Conservation (phyloP, 2,888 invertebrate genomes). For the Lathronympha strigana region DNA sequence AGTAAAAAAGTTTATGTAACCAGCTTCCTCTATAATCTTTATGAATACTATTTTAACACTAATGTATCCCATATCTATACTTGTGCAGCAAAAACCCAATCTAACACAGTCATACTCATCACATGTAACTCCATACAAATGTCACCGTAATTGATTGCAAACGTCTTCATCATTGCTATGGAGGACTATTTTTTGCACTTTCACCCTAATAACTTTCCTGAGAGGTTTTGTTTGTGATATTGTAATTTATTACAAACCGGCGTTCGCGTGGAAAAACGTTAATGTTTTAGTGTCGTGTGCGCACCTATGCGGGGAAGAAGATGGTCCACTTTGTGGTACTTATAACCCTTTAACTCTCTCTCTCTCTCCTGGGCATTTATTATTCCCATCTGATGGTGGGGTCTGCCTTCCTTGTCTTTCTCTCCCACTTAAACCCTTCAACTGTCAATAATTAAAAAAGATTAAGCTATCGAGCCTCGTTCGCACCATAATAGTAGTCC, state of each 20-base stretch:
- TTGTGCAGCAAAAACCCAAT: conserved; percentile 26
- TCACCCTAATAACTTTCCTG: conserved; percentile 46
- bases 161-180: conserved; percentile 42
- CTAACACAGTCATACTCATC: conserved; percentile 24
- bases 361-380: too few relatives aligned
- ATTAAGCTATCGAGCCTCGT: too few relatives aligned
- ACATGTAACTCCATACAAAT: conserved; percentile 26
- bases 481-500: too few relatives aligned
- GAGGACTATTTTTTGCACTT: conserved; percentile 41
- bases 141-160: conserved; percentile 37
- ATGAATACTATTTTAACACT: background rate
- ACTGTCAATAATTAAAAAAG: too few relatives aligned
- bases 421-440: too few relatives aligned
- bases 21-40: conserved; percentile 2
- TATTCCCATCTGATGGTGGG: too few relatives aligned
- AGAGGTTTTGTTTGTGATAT: conserved; percentile 44
- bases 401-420: too few relatives aligned
- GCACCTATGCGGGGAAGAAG: conserved; percentile 9
- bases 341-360: too few relatives aligned
- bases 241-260: conserved; percentile 53
- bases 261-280: conserved; percentile 37
- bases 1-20: background rate
- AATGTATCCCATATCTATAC: conserved; percentile 16
- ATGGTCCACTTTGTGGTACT: conserved; percentile 42
- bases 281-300: conserved; percentile 40